Evolutionary conservation across 1,140 invertebrate species (phyloP), one percentile per base, ranked within the genome.

Genomic region (Neomicropteryx cornuta): DNA sequence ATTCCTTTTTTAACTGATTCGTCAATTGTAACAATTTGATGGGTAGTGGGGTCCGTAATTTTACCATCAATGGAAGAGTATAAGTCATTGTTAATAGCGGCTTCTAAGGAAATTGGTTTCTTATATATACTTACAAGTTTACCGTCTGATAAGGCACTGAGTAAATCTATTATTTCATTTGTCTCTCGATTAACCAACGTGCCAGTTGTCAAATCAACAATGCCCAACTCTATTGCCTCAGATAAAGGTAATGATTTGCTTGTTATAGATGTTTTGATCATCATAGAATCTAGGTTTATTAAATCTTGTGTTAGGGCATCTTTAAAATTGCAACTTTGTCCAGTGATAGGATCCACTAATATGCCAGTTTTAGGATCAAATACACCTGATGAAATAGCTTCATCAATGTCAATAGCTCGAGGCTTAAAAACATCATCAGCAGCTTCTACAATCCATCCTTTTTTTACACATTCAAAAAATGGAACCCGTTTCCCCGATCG

Each of bases 381-480:
- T 11, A 77, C 52, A 21, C 79, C 78, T 44, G 70, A 64, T 49
- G 79, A 70, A 35, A 84, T 56, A 8, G 80, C 80, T 55, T 79
- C 72, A 49, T 76, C 68, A 13, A 87, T 60, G 5, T 72, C 73
- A 18, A 78, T 52, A 39, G 62, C 61, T 41, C 64, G 60, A 34
- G 52, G 41, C 39, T 65, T 46, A 5, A 46, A 49, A n/a, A 61
- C 55, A 48, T 70, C 61, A 53, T 75, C 55, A 35, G 73, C 67
- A 55, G 66, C 61, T 52, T 77, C 70, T 24, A 79, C 74, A 42
- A 86, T 80, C 73, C 79, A 77, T 24, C 73, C 72, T 28, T 76
- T 58, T 50, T 82, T 74, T 23, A 91, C 72, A 42, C 87, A 89
- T 54, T 91, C 83, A 60, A 89, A 81, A 60, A 93, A 88, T 4